These are phyloP conservation scores for Trachymyrmex cornetzi DNA, from an alignment of 1,140 invertebrate genomes.

Conservation along the genomic window DNA sequence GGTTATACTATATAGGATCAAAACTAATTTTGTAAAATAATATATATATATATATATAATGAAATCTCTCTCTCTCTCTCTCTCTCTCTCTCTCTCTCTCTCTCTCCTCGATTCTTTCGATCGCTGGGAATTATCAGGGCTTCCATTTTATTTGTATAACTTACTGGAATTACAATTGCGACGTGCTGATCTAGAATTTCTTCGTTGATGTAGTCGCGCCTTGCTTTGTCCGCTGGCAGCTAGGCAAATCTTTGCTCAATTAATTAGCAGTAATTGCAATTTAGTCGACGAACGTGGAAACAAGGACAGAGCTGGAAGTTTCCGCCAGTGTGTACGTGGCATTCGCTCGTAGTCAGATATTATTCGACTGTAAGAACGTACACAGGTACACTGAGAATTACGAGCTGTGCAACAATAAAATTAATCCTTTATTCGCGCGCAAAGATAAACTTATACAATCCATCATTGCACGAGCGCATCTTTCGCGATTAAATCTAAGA, in stretches of 20 bases:
- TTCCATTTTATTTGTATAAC: neutral
- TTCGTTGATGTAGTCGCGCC: slow-evolving; percentile 42
- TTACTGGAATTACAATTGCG: neutral
- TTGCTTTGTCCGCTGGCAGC: slow-evolving; percentile 50
- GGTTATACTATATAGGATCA: neutral
- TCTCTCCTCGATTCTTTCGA: neutral
- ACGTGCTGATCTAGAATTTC: slow-evolving; percentile 62
- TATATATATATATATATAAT: neutral
- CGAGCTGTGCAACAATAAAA: slow-evolving; percentile 31
- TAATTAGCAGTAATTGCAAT: slow-evolving; percentile 83
- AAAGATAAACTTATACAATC: neutral
- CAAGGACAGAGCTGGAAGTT: slow-evolving; percentile 46
- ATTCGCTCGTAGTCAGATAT: slow-evolving; percentile 36
- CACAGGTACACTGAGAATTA: slow-evolving; percentile 27
- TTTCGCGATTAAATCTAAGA: neutral
- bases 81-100: neutral
- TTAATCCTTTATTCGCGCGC: slow-evolving; percentile 44
- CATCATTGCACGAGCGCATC: neutral
- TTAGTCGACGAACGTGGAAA: slow-evolving; percentile 68
- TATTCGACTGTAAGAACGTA: slow-evolving; percentile 26
- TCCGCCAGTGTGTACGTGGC: slow-evolving; percentile 18
- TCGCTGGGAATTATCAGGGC: neutral
- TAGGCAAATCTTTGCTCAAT: slow-evolving; percentile 76
- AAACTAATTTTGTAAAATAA: slow-evolving; percentile 2
- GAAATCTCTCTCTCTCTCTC: too few species aligned